Evolutionary conservation across 2,797 vertebrate genomes (phyloP), one percentile per base, ranked within the genome.

Genomic region (Pseudochaenichthys georgianus): DNA sequence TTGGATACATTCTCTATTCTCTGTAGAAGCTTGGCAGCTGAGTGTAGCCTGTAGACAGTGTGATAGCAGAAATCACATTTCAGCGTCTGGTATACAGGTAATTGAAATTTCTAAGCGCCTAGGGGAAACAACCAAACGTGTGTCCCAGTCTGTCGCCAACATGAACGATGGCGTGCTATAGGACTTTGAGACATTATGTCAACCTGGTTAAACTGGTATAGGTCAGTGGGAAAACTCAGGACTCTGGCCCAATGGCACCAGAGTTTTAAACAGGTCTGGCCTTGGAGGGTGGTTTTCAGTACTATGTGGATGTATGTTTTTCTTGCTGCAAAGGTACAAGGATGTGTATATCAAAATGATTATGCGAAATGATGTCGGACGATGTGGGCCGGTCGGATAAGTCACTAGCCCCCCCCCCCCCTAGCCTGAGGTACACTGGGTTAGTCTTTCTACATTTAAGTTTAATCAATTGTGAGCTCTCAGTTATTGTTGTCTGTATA

Each of bases 51-150:
- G 64, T 68, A 72, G 81, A 81, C 77, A 68, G 51, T 43, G 38
- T 70, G 70, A 83, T 76, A 73, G 75, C 53, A 83, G 77, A 75
- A 80, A 85, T 86, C 85, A 87, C 79, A 89, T 86, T 84, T 89
- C 78, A 84, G 70, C 78, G 75, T 85, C 80, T 78, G 50, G 55
- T 84, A 74, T 82, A 84, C 70, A 81, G 77, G 83, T 90, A 86
- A 91, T 86, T 91, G 81, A 89, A 89, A 89, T 78, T 69, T 88
- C 65, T 87, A 81, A 83, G 73, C 12, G 23, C 86, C 77, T 50
- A 48, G 51, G 82, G 78, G 77, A 53, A 28, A 67, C 53, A 78
- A 72, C 83, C 68, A 70, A 60, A 74, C 3, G 19, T 47, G 78
- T 75, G 64, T 85, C 78, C 76, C 47, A 61, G 51, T 73, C 57